A percentile compares a stretch with the other conserved stretches of the same genome.
These are phyloP conservation scores for Clarias batrachus DNA, from an alignment of 2,113 vertebrate genomes.

Conservation along the genomic window DNA sequence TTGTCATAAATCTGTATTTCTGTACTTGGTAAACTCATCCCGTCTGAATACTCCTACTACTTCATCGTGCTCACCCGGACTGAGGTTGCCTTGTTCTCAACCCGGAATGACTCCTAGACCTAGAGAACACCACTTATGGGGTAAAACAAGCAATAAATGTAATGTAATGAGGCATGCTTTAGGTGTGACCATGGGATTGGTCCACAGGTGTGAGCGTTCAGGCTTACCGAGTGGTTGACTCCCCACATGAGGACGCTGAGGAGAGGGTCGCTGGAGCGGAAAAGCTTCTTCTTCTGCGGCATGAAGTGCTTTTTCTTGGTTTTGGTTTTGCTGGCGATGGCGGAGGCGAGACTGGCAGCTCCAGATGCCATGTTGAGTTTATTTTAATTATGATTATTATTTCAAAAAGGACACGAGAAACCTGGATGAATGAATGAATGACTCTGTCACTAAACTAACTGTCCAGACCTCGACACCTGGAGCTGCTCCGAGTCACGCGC, in stretches of 20 bases:
- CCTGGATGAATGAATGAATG: neutral
- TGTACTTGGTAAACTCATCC: neutral
- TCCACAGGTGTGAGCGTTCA: neutral
- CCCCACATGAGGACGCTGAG: constrained; percentile 90
- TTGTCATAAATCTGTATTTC: too few species aligned
- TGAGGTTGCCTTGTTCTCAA: neutral
- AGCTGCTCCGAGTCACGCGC: constrained; percentile 34
- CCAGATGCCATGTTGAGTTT: constrained; percentile 52
- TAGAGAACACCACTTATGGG: neutral
- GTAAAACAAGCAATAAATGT: neutral
- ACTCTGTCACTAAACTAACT: neutral
- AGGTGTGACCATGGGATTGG: neutral
- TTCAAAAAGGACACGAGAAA: neutral
- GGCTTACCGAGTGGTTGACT: constrained; percentile 85
- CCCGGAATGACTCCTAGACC: neutral
- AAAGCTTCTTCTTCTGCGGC: constrained; percentile 87
- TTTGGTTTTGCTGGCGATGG: constrained; percentile 76
- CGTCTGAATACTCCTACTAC: neutral
- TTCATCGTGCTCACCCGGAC: neutral
- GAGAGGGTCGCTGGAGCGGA: constrained; percentile 84
- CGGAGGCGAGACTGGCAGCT: constrained; percentile 44
- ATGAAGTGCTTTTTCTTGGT: constrained; percentile 89
- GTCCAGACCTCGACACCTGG: constrained; percentile 35
- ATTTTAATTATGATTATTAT: neutral
- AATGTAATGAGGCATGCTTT: neutral